phyloP scores from a whole-genome alignment of 2,113 vertebrate genomes.

The Tachycineta bicolor region DNA sequence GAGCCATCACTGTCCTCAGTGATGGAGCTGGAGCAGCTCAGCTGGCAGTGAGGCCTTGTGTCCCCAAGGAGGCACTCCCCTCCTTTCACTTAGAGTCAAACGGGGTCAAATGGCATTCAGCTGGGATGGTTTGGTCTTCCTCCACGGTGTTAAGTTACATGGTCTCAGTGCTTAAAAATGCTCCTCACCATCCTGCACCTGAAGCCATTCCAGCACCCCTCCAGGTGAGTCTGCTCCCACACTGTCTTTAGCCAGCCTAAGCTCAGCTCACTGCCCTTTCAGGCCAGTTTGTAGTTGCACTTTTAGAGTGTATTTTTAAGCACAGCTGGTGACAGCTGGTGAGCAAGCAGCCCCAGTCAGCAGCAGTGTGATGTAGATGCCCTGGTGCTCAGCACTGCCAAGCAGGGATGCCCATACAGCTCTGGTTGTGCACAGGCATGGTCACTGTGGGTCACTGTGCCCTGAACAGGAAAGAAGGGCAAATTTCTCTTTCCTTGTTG shows the following conservation, averaged over 20 bases:
- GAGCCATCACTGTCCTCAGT: background rate
- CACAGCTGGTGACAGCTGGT: background rate
- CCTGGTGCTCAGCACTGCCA: rapidly evolving
- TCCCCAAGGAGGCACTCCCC: constrained; percentile 14
- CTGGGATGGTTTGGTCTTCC: background rate
- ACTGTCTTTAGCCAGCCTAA: rapidly evolving
- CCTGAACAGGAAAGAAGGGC: background rate
- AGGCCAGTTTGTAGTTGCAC: background rate
- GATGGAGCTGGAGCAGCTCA: background rate
- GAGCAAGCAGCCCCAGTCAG: background rate
- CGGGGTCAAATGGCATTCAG: background rate
- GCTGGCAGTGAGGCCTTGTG: background rate
- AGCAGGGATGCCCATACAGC: background rate
- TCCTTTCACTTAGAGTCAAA: background rate
- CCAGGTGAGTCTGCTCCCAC: background rate
- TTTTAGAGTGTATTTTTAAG: background rate
- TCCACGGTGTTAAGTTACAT: rapidly evolving
- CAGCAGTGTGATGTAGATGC: background rate
- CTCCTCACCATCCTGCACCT: background rate
- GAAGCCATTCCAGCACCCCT: background rate
- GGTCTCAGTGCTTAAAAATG: background rate
- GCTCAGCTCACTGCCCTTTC: background rate
- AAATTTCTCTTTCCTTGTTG: background rate
- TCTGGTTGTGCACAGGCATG: rapidly evolving
- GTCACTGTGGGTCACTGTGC: background rate